Percentiles rank a stretch among this genome's conserved stretches.
Evolutionary conservation across 2,113 vertebrate species (phyloP).

Genomic region (Apistogramma diplotaenia): DNA sequence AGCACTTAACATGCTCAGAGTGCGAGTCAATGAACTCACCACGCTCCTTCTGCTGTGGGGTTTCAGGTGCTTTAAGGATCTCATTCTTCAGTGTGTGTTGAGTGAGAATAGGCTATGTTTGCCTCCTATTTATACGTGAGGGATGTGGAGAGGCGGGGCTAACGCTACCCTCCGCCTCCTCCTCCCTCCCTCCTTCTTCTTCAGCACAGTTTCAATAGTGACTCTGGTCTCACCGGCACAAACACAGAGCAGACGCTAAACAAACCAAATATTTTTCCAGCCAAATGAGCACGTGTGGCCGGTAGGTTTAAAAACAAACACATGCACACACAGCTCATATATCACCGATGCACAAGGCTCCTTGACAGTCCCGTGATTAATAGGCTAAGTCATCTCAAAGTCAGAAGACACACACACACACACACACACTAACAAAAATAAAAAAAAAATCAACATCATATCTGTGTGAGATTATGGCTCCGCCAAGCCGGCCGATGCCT

Average conservation of each 20-base stretch:
- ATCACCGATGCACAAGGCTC: not conserved
- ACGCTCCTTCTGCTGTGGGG: constrained; percentile 76
- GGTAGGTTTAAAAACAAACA: constrained; percentile 12
- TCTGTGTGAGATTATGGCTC: constrained; percentile 26
- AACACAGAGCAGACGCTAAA: constrained; percentile 33
- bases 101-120: constrained; percentile 56
- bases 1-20: constrained; percentile 13
- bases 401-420: constrained; percentile 6
- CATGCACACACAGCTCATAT: not conserved
- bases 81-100: constrained; percentile 69
- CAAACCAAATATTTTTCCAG: constrained; percentile 25
- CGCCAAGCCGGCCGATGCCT: constrained; percentile 14
- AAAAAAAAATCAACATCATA: constrained; percentile 45
- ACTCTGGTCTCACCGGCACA: constrained; percentile 43
- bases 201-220: constrained; percentile 46
- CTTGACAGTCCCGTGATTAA: constrained; percentile 20
- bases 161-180: constrained; percentile 28
- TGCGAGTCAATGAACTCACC: constrained; percentile 68
- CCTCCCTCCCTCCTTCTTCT: not conserved
- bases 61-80: constrained; percentile 81
- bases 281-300: not conserved
- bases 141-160: constrained; percentile 56
- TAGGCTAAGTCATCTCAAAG: constrained; percentile 36
- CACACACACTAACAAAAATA: constrained; percentile 8
- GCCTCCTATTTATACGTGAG: constrained; percentile 63